Evolutionary conservation across 2,113 vertebrate species (phyloP), one percentile per base, ranked within the genome.

Genomic region (Myotis lucifugus): DNA sequence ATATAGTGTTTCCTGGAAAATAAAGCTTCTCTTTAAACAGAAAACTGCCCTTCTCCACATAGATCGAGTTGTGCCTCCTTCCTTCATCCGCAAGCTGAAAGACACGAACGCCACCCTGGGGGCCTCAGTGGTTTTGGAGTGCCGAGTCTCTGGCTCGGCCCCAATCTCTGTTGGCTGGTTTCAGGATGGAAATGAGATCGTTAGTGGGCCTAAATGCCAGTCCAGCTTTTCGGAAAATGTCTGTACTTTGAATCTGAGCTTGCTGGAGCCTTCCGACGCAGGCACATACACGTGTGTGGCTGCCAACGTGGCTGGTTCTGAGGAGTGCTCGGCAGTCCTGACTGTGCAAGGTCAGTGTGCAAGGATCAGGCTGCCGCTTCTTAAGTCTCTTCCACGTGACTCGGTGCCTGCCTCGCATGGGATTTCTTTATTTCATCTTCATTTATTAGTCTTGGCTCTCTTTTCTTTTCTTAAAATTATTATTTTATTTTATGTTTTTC

Each of bases 161-260:
- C 99, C 99, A 0, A 99, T 99, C 93, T 99, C 98, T 21, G 98
- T 99, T 73, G 98, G 99, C 72, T 99, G 99, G 99, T 99, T 99
- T 97, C 99, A 99, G 70, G 98, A 99, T 48, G 99, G 98, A 42
- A 98, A 98, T 97, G 99, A 99, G 98, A 98, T 99, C 29, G 87
- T 98, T 94, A 99, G 98, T 69, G 99, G 99, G 66, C 99, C 99
- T 54, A 99, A 99, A 96, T 98, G 99, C 73, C 99, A 99, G 95
- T 98, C 99, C 85, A 98, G 98, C 10, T 99, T 99, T 96, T 98
- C 97, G 4, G 99, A 99, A 97, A 99, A 99, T 3, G 98, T 98
- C 97, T 99, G 99, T 97, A 97, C 97, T n/a, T 98, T 99, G 97
- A 99, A 97, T 86, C 93, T 99, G 93, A 98, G 98, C 95, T 98